Base-by-base conservation (phyloP, 2,888 invertebrate species). In the Serripes groenlandicus region DNA sequence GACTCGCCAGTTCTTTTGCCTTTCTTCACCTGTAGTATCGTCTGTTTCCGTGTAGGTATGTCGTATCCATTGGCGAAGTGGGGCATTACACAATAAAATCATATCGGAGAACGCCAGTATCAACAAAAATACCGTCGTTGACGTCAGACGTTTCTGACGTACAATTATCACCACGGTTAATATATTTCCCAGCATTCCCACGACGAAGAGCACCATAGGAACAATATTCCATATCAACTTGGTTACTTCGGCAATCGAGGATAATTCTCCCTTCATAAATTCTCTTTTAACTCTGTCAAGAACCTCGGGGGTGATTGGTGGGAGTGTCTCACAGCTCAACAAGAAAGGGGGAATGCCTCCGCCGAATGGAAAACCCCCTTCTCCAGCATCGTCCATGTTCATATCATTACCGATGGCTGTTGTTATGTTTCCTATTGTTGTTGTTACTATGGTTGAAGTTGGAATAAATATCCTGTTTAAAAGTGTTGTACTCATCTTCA, bases 141-240 rank as follows among this genome's bases (percentile, higher is more conserved):
- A 76, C 28, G 75, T 75, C 34, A 76, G 23, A 9, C 64, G 74
- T 23, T 52, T 66, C 64, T 73, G 76, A 60, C 60, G 81, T 49
- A 34, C 11, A 54, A 68, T 74, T 23, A 81, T 71, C 0, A 81
- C 49, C 26, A 91, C 81, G 1, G 89, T 89, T 69, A 91, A 7
- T 3, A 85, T 18, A 83, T 92, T 92, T 23, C 92, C 92, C 21
- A 91, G 35, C 3, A 87, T 90, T 7, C 92, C 92, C 0, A 89
- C 9, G 4, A 89, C 66, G 30, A 92, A 84, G 30, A 92, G 78
- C n/a, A 89, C 76, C 1, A 91, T 92, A 2, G 91, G 84, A 2
- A 81, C 42, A 1, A 82, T 69, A 68, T 71, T 78, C 85, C 86
- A 89, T 1, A 90, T 64, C 21, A 28, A 21, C 21, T 78, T 69